Percentiles rank a stretch among this genome's conserved stretches.
Conservation (phyloP, 2,888 invertebrate species). For the Caenorhabditis sp. region DNA sequence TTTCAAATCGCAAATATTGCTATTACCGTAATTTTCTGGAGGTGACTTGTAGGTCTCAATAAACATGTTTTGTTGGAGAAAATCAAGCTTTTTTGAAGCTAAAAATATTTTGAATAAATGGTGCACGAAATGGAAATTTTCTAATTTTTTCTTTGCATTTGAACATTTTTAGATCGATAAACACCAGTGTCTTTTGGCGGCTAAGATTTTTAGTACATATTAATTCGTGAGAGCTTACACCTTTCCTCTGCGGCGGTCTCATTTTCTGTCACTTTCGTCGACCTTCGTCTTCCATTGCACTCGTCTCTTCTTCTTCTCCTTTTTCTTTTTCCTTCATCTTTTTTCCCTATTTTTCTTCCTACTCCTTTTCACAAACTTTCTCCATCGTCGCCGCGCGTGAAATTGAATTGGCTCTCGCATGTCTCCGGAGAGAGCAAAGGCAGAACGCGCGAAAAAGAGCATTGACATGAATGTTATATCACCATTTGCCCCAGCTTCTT, state of each 20-base stretch:
- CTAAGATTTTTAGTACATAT: neutral
- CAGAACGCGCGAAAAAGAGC: constrained; percentile 58
- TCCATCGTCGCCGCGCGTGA: constrained; percentile 45
- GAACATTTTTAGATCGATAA: too few relatives aligned
- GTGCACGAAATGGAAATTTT: too few relatives aligned
- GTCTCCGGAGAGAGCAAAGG: constrained; percentile 25
- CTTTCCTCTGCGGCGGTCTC: constrained; percentile 29
- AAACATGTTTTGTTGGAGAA: too few relatives aligned
- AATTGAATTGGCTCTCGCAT: constrained; percentile 62
- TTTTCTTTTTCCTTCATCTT: constrained; percentile 31
- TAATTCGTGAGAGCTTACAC: constrained; percentile 39
- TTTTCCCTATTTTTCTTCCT: constrained; percentile 3
- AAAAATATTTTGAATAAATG: too few relatives aligned
- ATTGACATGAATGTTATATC: constrained; percentile 62
- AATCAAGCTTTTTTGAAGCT: too few relatives aligned
- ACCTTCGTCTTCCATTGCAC: constrained; percentile 21
- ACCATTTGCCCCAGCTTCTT: constrained; percentile 19
- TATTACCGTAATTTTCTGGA: constrained; percentile 55
- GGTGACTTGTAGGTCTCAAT: constrained; percentile 19
- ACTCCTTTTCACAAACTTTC: constrained; percentile 52
- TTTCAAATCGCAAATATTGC: constrained; percentile 62
- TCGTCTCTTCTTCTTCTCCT: constrained; percentile 17
- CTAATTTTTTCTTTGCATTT: too few relatives aligned
- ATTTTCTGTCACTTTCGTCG: constrained; percentile 29
- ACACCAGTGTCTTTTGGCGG: neutral